These are phyloP conservation scores for Macrocentrus cingulum DNA, from an alignment of 1,140 invertebrate genomes.

Conservation along the genomic window DNA sequence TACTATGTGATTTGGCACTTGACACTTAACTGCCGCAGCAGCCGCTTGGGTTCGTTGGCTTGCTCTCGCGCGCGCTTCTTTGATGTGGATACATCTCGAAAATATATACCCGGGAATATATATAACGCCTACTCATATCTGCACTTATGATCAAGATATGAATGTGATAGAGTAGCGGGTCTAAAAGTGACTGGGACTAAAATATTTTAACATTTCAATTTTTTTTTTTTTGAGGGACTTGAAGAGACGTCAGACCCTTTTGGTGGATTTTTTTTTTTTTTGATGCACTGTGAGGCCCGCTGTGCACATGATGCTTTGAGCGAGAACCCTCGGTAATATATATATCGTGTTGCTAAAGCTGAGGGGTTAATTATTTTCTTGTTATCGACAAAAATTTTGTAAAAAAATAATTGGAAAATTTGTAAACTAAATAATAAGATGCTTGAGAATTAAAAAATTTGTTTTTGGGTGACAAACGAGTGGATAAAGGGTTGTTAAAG, in stretches of 20 bases:
- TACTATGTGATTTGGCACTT: conserved; percentile 21
- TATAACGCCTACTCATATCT: conserved; percentile 13
- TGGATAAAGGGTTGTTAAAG: too few relatives aligned
- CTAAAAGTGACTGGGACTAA: background rate
- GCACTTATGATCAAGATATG: conserved; percentile 5
- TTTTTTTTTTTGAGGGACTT: conserved; percentile 1
- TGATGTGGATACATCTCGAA: conserved; percentile 10
- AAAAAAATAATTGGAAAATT: too few relatives aligned
- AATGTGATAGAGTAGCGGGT: too few relatives aligned
- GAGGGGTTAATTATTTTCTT: too few relatives aligned
- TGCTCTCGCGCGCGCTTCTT: background rate
- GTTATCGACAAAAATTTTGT: too few relatives aligned
- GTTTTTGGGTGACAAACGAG: too few relatives aligned
- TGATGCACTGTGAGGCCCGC: background rate
- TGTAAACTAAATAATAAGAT: too few relatives aligned
- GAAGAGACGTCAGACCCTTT: too few relatives aligned
- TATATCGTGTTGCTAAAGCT: too few relatives aligned
- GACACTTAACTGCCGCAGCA: conserved; percentile 17
- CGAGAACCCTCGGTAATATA: too few relatives aligned
- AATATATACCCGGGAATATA: conserved; percentile 3
- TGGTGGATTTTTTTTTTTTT: conserved; percentile 2
- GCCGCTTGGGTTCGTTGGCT: conserved; percentile 13
- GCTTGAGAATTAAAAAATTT: too few relatives aligned
- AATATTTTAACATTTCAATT: too few relatives aligned
- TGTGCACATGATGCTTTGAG: background rate